Conservation (phyloP, 2,113 vertebrate species). For the Nothocercus nigrocapillus region DNA sequence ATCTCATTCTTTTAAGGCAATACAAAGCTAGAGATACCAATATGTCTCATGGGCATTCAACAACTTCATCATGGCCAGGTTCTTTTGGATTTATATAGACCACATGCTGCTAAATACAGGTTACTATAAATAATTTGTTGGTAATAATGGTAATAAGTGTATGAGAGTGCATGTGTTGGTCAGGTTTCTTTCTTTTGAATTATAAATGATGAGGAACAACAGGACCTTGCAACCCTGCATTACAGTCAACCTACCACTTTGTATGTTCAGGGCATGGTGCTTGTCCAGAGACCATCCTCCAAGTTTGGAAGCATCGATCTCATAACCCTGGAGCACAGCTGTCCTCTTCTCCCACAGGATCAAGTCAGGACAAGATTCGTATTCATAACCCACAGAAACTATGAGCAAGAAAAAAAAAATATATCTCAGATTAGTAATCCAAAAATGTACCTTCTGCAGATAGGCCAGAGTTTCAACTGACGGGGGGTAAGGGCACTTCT, state of each 20-base stretch:
- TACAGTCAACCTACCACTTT: slow-evolving; percentile 86
- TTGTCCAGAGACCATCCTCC: slow-evolving; percentile 96
- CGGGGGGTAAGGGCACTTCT: background rate
- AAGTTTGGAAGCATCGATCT: slow-evolving; percentile 92
- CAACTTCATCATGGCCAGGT: background rate
- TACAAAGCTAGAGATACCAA: background rate
- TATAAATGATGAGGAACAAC: background rate
- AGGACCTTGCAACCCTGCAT: background rate
- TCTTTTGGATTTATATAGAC: background rate
- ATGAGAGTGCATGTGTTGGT: background rate
- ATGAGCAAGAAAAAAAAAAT: background rate
- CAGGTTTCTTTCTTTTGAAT: background rate
- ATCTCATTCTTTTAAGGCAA: background rate
- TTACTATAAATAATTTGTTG: background rate
- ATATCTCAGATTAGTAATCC: background rate
- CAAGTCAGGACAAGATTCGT: slow-evolving; percentile 96
- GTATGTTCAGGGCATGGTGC: slow-evolving; percentile 96
- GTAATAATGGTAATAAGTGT: background rate
- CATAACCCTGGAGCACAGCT: slow-evolving; percentile 93
- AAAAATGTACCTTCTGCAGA: background rate
- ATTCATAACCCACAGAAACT: slow-evolving; percentile 98
- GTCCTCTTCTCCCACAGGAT: slow-evolving; percentile 99
- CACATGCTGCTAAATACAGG: background rate
- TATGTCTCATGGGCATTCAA: background rate
- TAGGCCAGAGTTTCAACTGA: background rate